Evolutionary conservation across 1,140 invertebrate species (phyloP).

Genomic region (Microplitis mediator): DNA sequence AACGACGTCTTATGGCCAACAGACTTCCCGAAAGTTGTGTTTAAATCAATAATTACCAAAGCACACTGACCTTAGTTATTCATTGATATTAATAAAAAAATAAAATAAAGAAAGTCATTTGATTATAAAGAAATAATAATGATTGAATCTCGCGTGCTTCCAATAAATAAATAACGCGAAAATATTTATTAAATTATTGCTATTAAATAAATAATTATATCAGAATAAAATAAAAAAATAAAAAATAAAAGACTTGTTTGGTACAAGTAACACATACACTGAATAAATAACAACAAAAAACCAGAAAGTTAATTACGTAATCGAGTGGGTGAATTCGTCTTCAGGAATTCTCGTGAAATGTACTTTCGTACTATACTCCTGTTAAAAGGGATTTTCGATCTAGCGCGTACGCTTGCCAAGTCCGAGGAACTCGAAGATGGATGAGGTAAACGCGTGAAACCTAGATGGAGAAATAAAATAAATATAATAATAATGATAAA

Average conservation of each 20-base stretch:
- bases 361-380: not conserved
- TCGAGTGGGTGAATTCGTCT: not conserved
- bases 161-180: constrained; percentile 4
- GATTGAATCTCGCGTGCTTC: constrained; percentile 3
- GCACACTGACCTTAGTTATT: no score
- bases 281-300: not conserved
- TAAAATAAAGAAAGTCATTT: not conserved
- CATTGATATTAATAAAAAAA: not conserved
- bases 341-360: not conserved
- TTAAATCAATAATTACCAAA: constrained; percentile 51
- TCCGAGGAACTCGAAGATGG: constrained; percentile 39
- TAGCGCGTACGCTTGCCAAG: constrained; percentile 21
- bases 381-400: not conserved
- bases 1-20: constrained; percentile 75
- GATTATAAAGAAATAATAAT: not conserved
- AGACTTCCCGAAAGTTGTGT: constrained; percentile 78
- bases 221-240: not conserved
- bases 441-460: constrained; percentile 41
- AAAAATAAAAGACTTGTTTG: not conserved
- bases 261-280: no score
- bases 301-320: not conserved
- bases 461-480: not conserved
- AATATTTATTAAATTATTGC: not conserved
- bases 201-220: not conserved
- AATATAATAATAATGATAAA: constrained; percentile 9